Conservation (phyloP, 2,888 invertebrate genomes). For the Eurois occulta region DNA sequence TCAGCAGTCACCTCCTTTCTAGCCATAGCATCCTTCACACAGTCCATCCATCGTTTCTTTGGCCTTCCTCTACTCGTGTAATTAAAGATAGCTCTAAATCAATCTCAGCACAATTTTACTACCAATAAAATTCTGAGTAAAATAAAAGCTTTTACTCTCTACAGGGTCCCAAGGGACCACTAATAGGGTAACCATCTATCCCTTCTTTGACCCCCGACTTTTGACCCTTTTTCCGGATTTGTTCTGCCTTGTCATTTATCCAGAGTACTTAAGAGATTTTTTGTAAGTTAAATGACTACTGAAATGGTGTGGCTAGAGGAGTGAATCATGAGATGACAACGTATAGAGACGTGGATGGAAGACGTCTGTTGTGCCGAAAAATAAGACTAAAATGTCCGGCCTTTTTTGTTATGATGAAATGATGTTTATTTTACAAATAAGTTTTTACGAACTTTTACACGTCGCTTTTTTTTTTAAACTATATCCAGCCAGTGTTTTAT, state of each 20-base stretch:
- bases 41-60: too few relatives aligned
- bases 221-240: neutral
- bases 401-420: neutral
- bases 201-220: too few relatives aligned
- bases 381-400: neutral
- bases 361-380: too few relatives aligned
- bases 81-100: conserved; percentile 12
- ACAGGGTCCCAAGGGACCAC: neutral
- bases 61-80: too few relatives aligned
- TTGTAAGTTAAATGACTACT: neutral
- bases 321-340: neutral
- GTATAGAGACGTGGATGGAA: neutral
- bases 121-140: conserved; percentile 17
- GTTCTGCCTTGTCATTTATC: neutral
- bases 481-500: too few relatives aligned
- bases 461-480: too few relatives aligned
- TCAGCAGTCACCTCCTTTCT: too few relatives aligned
- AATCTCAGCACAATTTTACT: conserved; percentile 19
- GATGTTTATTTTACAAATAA: too few relatives aligned
- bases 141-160: neutral
- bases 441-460: too few relatives aligned
- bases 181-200: neutral
- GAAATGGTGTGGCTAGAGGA: neutral
- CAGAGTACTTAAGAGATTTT: neutral
- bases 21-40: too few relatives aligned